phyloP scores from a whole-genome alignment of 2,797 vertebrate species.

The Ibycter americanus region DNA sequence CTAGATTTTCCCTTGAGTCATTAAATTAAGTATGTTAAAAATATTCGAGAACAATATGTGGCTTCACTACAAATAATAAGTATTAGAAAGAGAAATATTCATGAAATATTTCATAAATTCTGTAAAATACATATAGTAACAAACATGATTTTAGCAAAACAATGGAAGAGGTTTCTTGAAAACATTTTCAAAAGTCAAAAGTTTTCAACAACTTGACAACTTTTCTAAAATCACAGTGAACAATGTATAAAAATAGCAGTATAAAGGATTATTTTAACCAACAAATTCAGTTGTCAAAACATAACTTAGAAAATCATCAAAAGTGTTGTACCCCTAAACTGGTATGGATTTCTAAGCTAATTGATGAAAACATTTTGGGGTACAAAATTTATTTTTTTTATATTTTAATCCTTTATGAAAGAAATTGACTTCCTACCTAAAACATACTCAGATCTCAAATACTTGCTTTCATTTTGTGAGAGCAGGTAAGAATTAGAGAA shows the following conservation, averaged over 20 bases:
- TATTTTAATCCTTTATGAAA: background rate
- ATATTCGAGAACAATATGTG: background rate
- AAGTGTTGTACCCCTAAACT: background rate
- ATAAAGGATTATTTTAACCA: background rate
- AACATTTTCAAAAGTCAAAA: background rate
- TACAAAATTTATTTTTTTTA: background rate
- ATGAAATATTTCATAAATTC: background rate
- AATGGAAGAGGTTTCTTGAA: background rate
- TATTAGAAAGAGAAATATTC: background rate
- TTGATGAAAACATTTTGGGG: accelerated
- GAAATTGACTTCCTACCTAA: background rate
- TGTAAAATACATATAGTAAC: background rate
- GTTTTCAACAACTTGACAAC: background rate
- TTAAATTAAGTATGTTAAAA: background rate
- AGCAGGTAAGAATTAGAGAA: background rate
- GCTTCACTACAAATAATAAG: background rate
- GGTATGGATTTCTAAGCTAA: background rate
- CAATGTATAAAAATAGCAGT: background rate
- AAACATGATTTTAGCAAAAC: background rate
- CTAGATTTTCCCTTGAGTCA: background rate
- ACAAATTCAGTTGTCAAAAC: background rate
- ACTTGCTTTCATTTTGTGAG: background rate
- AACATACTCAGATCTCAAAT: background rate
- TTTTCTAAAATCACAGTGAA: background rate
- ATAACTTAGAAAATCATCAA: background rate